These are phyloP conservation scores for Drosophila rufa DNA, from an alignment of 1,140 invertebrate genomes.

Conservation along the genomic window DNA sequence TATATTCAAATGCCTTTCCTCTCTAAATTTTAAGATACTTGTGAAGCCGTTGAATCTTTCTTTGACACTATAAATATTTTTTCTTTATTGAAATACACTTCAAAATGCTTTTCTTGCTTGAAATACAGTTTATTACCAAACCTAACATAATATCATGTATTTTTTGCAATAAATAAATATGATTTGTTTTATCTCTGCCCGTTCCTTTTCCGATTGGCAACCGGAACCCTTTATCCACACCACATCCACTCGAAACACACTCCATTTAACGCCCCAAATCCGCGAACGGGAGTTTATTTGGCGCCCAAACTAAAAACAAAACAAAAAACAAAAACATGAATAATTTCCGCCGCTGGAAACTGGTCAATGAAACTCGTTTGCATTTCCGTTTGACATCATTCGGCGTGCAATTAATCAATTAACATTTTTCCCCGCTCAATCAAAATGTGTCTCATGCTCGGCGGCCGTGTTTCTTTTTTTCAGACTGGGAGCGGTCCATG, in stretches of 20 bases:
- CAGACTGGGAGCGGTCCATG: slow-evolving; percentile 96
- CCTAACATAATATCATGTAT: not conserved
- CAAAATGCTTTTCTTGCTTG: not conserved
- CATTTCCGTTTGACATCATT: slow-evolving; percentile 80
- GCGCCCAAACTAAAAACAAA: slow-evolving; percentile 19
- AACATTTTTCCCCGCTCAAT: slow-evolving; percentile 63
- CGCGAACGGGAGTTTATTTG: slow-evolving; percentile 33
- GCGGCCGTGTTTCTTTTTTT: not conserved
- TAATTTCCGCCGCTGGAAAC: slow-evolving; percentile 58
- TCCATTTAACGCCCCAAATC: slow-evolving; percentile 35
- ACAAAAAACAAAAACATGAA: slow-evolving; percentile 26
- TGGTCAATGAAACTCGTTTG: slow-evolving; percentile 67
- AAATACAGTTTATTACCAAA: not conserved
- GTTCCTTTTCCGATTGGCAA: slow-evolving; percentile 24
- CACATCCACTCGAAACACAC: slow-evolving; percentile 14
- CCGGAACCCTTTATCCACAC: slow-evolving; percentile 31
- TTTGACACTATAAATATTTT: not conserved
- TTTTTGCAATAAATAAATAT: slow-evolving; percentile 4
- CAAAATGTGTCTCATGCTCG: slow-evolving; percentile 29
- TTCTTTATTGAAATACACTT: not conserved
- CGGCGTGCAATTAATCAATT: slow-evolving; percentile 73
- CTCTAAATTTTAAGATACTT: no score
- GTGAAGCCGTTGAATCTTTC: not conserved
- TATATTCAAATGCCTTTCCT: not conserved
- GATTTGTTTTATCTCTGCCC: not conserved